Percentiles rank a stretch among this genome's conserved stretches.
Conservation (phyloP, 2,797 vertebrate species). For the Vultur gryphus region DNA sequence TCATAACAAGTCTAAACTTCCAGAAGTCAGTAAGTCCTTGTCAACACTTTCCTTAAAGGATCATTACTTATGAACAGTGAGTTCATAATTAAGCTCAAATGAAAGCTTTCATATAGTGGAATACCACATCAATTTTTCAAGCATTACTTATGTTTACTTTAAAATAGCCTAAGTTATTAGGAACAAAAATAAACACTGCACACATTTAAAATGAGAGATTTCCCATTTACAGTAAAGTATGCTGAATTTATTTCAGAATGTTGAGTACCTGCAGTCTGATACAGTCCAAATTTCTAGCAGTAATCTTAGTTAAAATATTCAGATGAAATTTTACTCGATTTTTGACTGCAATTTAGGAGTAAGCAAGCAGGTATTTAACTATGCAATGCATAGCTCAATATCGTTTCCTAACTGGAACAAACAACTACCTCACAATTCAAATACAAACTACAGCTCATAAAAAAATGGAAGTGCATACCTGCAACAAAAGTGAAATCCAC, state of each 20-base stretch:
- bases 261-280: neutral
- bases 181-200: neutral
- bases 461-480: neutral
- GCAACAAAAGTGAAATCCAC: neutral
- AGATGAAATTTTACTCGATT: neutral
- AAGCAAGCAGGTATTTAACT: neutral
- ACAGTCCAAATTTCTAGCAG: neutral
- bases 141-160: neutral
- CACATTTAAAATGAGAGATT: neutral
- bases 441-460: neutral
- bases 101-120: neutral
- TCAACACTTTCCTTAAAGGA: neutral
- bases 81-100: neutral
- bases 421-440: neutral
- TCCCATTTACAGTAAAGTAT: neutral
- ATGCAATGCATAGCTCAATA: neutral
- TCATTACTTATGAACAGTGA: neutral
- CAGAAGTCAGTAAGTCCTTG: neutral
- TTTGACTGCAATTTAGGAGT: neutral
- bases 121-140: neutral
- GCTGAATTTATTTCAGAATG: neutral
- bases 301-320: neutral
- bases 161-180: neutral
- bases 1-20: neutral
- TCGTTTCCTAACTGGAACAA: neutral